These are phyloP conservation scores for Xiphydria camelus DNA, from an alignment of 2,888 invertebrate species.

Conservation along the genomic window DNA sequence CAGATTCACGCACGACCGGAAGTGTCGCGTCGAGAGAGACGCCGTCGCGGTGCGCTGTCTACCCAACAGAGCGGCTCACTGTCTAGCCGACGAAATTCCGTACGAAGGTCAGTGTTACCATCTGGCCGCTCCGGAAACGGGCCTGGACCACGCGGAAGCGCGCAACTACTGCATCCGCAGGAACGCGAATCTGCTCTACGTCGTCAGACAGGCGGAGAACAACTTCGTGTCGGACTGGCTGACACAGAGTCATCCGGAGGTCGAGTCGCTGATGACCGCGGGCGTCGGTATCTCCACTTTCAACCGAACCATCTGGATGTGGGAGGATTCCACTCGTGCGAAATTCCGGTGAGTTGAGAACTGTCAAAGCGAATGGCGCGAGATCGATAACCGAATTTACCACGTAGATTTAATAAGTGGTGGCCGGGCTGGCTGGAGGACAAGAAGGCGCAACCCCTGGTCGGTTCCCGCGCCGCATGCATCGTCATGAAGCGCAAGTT, in stretches of 20 bases:
- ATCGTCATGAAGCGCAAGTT: conserved; percentile 54
- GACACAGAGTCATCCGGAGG: conserved; percentile 47
- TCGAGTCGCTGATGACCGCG: conserved; percentile 57
- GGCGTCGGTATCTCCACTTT: conserved; percentile 57
- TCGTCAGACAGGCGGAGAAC: conserved; percentile 61
- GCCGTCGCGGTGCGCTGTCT: conserved; percentile 56
- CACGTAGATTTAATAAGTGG: conserved; percentile 59
- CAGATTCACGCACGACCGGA: conserved; percentile 45
- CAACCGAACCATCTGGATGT: conserved; percentile 56
- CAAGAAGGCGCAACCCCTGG: conserved; percentile 29
- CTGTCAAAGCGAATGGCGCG: no score
- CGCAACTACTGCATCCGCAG: conserved; percentile 54
- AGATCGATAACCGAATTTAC: conserved; percentile 21
- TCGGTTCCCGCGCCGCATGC: conserved; percentile 49
- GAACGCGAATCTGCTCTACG: conserved; percentile 58
- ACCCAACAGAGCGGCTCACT: conserved; percentile 54
- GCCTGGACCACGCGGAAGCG: conserved; percentile 56
- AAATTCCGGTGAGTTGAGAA: conserved; percentile 43
- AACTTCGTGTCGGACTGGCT: conserved; percentile 63
- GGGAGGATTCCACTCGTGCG: conserved; percentile 52
- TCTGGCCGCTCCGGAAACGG: conserved; percentile 50
- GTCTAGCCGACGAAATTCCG: conserved; percentile 59
- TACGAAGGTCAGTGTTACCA: conserved; percentile 61
- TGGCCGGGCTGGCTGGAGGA: conserved; percentile 58
- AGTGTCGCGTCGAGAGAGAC: conserved; percentile 51